A percentile compares a stretch with the other conserved stretches of the same genome.
These are phyloP conservation scores for Olivierus martensii DNA, from an alignment of 1,140 invertebrate species.

Conservation along the genomic window DNA sequence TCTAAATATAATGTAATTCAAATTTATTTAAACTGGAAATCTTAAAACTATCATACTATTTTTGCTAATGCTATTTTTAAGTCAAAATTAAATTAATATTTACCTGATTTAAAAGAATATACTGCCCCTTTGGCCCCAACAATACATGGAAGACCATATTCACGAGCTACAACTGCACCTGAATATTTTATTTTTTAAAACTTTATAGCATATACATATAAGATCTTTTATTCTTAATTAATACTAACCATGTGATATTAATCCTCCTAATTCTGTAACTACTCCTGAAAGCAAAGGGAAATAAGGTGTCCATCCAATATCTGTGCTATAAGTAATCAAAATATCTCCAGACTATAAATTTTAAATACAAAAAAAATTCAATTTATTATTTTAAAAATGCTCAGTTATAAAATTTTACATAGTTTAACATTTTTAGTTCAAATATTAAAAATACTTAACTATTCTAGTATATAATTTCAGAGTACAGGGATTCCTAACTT, in stretches of 20 bases:
- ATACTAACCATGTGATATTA: constrained; percentile 59
- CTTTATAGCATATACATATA: too few species aligned
- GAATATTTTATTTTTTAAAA: not conserved
- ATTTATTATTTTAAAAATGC: not conserved
- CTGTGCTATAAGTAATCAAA: constrained; percentile 59
- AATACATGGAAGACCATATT: constrained; percentile 70
- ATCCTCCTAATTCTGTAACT: constrained; percentile 68
- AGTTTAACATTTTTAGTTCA: not conserved
- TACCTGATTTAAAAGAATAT: constrained; percentile 48
- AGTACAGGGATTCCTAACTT: too few species aligned
- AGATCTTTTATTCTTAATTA: too few species aligned
- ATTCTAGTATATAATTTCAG: too few species aligned
- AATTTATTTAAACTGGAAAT: too few species aligned
- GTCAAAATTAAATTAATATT: not conserved
- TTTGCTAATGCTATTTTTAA: too few species aligned
- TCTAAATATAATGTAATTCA: too few species aligned
- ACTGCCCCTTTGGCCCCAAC: constrained; percentile 58
- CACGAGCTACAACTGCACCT: constrained; percentile 65
- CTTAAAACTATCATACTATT: too few species aligned
- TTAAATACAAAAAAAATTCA: not conserved
- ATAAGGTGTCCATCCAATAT: constrained; percentile 77
- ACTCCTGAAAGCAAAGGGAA: constrained; percentile 65
- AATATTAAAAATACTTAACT: not conserved
- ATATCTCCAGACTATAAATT: constrained; percentile 47
- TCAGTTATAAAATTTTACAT: not conserved